Percentiles rank a stretch among this genome's conserved stretches.
phyloP scores from a whole-genome alignment of 2,888 invertebrate species.

The Ctena decussata region DNA sequence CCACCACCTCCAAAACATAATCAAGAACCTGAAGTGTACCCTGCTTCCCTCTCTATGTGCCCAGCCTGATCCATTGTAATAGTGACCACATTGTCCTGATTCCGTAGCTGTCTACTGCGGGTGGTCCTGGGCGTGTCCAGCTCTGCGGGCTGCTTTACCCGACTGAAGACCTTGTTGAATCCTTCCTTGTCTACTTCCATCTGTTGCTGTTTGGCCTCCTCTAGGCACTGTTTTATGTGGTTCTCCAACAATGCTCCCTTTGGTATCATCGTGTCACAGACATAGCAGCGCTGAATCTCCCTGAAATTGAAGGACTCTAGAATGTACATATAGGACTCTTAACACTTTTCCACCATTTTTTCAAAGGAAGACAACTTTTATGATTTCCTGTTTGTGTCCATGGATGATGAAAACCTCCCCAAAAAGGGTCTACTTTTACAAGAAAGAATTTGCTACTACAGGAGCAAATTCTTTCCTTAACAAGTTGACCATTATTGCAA shows the following conservation, averaged over 20 bases:
- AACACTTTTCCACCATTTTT: too few species aligned
- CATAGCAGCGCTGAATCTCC: slow-evolving; percentile 32
- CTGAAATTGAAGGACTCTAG: slow-evolving; percentile 33
- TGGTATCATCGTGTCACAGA: slow-evolving; percentile 31
- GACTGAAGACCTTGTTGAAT: slow-evolving; percentile 7
- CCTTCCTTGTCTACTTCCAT: slow-evolving; percentile 46
- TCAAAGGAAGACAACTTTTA: too few species aligned
- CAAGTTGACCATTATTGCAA: too few species aligned
- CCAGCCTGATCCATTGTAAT: neutral
- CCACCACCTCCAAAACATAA: too few species aligned
- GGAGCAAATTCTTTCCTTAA: too few species aligned
- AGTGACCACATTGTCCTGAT: neutral
- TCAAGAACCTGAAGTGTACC: slow-evolving; percentile 31
- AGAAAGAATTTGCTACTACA: too few species aligned
- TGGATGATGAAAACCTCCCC: too few species aligned
- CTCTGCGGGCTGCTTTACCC: neutral
- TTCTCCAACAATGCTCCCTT: slow-evolving; percentile 22
- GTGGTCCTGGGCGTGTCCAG: slow-evolving; percentile 1
- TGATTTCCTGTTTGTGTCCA: too few species aligned
- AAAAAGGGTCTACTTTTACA: too few species aligned
- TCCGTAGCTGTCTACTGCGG: slow-evolving; percentile 15
- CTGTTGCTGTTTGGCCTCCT: slow-evolving; percentile 40
- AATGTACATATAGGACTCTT: too few species aligned
- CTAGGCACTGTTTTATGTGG: slow-evolving; percentile 30
- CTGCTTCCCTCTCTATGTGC: neutral